These are phyloP conservation scores for Tricholauxania praeusta DNA, from an alignment of 2,888 invertebrate species.

Conservation along the genomic window DNA sequence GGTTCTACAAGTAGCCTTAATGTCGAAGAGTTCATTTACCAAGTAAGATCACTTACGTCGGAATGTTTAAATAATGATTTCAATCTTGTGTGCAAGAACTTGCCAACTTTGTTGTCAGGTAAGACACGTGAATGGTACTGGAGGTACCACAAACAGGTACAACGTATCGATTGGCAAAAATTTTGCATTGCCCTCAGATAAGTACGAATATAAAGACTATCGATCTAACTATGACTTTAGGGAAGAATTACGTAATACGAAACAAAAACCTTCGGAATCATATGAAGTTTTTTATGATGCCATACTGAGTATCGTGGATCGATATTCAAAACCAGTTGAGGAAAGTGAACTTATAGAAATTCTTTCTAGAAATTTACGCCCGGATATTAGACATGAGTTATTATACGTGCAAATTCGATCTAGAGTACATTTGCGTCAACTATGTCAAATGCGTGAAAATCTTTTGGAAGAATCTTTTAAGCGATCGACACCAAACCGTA, in stretches of 20 bases:
- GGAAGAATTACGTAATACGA: constrained; percentile 21
- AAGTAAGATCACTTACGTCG: constrained; percentile 21
- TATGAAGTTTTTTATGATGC: not conserved
- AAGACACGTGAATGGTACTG: too few species aligned
- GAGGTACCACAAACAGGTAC: too few species aligned
- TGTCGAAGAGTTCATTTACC: constrained; percentile 39
- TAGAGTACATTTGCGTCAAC: not conserved
- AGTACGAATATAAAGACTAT: constrained; percentile 35
- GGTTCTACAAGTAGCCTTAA: constrained; percentile 30
- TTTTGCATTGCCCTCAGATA: constrained; percentile 5
- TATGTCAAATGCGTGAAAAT: constrained; percentile 15
- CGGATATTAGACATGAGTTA: constrained; percentile 2
- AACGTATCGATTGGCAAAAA: not conserved
- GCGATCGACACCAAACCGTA: too few species aligned
- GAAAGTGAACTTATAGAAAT: constrained; percentile 10
- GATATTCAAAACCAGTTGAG: not conserved
- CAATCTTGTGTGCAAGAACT: too few species aligned
- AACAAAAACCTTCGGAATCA: constrained; percentile 17
- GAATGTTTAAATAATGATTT: not conserved
- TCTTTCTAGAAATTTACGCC: not conserved
- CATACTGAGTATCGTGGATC: not conserved
- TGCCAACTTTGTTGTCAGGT: too few species aligned
- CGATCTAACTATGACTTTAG: constrained; percentile 17
- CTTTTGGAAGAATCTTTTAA: not conserved
- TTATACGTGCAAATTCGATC: not conserved